Evolutionary conservation across 2,888 invertebrate species (phyloP).

Genomic region (Ornithoptera alexandrae): DNA sequence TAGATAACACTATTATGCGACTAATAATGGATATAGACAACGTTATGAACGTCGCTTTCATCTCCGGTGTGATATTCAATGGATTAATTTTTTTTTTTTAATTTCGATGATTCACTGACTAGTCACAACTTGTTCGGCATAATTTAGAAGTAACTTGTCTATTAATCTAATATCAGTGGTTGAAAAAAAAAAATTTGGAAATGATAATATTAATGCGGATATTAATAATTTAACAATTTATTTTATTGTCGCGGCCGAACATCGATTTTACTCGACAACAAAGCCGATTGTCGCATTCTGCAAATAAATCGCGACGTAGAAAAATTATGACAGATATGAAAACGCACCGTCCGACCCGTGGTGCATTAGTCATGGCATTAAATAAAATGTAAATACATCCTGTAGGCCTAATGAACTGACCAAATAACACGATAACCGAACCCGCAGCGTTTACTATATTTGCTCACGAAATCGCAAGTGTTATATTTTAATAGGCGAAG

Average conservation of each 20-base stretch:
- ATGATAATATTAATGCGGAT: slow-evolving; percentile 49
- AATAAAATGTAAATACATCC: slow-evolving; percentile 64
- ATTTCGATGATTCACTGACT: slow-evolving; percentile 52
- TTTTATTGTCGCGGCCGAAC: slow-evolving; percentile 45
- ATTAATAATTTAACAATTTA: slow-evolving; percentile 66
- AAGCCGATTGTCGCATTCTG: slow-evolving; percentile 69
- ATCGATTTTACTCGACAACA: slow-evolving; percentile 53
- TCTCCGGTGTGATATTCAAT: slow-evolving; percentile 54
- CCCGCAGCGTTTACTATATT: slow-evolving; percentile 33
- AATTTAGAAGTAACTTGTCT: slow-evolving; percentile 46
- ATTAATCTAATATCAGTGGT: slow-evolving; percentile 27
- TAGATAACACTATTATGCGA: slow-evolving; percentile 51
- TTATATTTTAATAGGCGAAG: slow-evolving; percentile 29
- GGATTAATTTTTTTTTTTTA: slow-evolving; percentile 39
- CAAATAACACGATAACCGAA: slow-evolving; percentile 59
- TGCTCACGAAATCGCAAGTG: slow-evolving; percentile 31
- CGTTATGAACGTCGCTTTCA: slow-evolving; percentile 58
- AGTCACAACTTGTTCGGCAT: slow-evolving; percentile 45
- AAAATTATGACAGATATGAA: slow-evolving; percentile 78
- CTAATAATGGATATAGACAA: slow-evolving; percentile 55
- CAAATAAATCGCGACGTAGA: slow-evolving; percentile 76
- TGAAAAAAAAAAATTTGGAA: slow-evolving; percentile 35
- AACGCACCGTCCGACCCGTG: slow-evolving; percentile 48
- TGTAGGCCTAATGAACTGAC: slow-evolving; percentile 59
- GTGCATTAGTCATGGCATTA: slow-evolving; percentile 70